Evolutionary conservation across 2,888 invertebrate species (phyloP), one percentile per base, ranked within the genome.

Genomic region (Arge pagana): DNA sequence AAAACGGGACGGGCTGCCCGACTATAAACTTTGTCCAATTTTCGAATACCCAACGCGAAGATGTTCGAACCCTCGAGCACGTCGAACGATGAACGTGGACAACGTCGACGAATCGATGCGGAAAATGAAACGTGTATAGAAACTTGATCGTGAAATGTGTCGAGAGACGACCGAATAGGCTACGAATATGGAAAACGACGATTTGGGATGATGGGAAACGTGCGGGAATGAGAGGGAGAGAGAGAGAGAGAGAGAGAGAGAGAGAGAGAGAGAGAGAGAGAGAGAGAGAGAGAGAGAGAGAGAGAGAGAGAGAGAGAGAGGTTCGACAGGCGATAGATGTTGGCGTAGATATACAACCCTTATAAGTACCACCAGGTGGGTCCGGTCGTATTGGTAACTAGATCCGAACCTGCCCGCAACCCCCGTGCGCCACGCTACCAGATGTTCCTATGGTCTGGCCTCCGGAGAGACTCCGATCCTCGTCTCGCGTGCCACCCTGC

Each of bases 321-420:
- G 15, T 18, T 7, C 13, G 36, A 26, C 45, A 15, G 48, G 19
- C 26, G 36, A 48, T 50, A 31, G 28, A 45, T 24, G 45, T n/a
- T 7, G 13, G 23, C 16, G 35, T 13, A 36, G 15, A 39, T 28
- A 45, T 16, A 60, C 59, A 65, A 65, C 64, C 64, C 64, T 64
- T 65, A 59, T 59, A 57, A 49, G 63, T 60, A 50, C 65, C 63
- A 63, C 67, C 67, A 67, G 65, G 65, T 67, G 67, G 63, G 59
- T 59, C 15, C 48, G 56, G 57, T 60, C 54, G 56, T 59, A 56
- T 39, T 50, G 60, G 65, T 66, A 67, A 66, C 61, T 53, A 61
- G 67, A 67, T 64, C 64, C 60, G 56, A 43, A 43, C 43, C 43
- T 43, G 43, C 43, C 43, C 21, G 15, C 43, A 43, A 26, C 30